Conservation (phyloP, 2,888 invertebrate genomes). For the Tridacna crocea region DNA sequence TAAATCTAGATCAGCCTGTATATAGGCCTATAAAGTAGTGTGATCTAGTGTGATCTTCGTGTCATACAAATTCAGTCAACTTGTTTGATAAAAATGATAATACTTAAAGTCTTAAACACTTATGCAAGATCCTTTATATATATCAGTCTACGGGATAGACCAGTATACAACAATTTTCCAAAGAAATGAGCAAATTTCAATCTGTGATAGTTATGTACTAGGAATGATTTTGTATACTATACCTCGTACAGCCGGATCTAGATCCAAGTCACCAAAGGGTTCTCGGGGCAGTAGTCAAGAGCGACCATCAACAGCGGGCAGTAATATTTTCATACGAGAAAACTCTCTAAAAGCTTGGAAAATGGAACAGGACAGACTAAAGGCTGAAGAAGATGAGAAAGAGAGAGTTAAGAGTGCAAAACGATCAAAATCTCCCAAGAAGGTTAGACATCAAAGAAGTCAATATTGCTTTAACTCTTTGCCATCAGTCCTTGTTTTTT, state of each 20-base stretch:
- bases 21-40: too few relatives aligned
- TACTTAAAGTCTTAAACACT: too few relatives aligned
- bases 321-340: constrained; percentile 75
- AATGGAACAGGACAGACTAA: constrained; percentile 78
- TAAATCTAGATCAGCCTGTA: too few relatives aligned
- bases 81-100: too few relatives aligned
- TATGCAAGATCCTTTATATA: too few relatives aligned
- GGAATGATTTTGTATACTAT: background rate
- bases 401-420: constrained; percentile 78
- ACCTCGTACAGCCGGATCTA: constrained; percentile 31
- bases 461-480: background rate
- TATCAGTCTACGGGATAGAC: too few relatives aligned
- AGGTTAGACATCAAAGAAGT: constrained; percentile 63
- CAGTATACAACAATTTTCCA: too few relatives aligned
- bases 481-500: too few relatives aligned
- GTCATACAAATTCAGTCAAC: too few relatives aligned
- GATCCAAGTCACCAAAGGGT: constrained; percentile 75
- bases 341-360: constrained; percentile 82
- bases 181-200: too few relatives aligned
- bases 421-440: constrained; percentile 75
- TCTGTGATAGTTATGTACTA: background rate
- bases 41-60: too few relatives aligned
- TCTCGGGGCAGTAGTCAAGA: constrained; percentile 76
- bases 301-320: constrained; percentile 59
- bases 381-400: constrained; percentile 81